These are phyloP conservation scores for Tetramorium bicarinatum DNA, from an alignment of 2,888 invertebrate species.

Conservation along the genomic window DNA sequence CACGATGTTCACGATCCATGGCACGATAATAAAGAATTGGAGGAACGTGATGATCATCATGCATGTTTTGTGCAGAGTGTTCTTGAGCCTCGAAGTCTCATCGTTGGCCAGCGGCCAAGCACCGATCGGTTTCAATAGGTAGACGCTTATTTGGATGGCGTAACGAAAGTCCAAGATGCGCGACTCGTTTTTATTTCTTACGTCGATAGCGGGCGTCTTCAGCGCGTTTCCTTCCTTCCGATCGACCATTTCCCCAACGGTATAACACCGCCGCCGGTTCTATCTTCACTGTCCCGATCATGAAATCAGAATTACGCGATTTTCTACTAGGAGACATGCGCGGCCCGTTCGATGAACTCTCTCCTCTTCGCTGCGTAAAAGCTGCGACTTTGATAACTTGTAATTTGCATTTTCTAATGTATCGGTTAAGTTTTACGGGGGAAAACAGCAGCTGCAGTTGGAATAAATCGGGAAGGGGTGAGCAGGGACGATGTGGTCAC, in stretches of 20 bases:
- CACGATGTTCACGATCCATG: conserved; percentile 65
- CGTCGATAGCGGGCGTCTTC: background rate
- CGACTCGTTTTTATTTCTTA: background rate
- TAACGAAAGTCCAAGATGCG: conserved; percentile 57
- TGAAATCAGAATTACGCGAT: background rate
- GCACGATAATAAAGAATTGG: conserved; percentile 65
- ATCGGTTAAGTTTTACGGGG: conserved; percentile 2
- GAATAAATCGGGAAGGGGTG: conserved; percentile 7
- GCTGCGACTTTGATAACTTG: conserved; percentile 16
- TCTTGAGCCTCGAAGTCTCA: conserved; percentile 29
- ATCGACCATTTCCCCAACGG: background rate
- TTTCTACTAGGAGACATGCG: conserved; percentile 26
- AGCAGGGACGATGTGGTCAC: background rate
- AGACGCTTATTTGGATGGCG: conserved; percentile 67
- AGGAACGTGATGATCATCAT: conserved; percentile 34
- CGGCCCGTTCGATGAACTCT: conserved; percentile 9
- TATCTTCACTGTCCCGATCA: background rate
- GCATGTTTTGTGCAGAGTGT: background rate
- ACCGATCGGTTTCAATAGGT: conserved; percentile 68
- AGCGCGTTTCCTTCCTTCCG: background rate
- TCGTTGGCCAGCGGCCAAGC: conserved; percentile 62
- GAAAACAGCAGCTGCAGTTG: conserved; percentile 11
- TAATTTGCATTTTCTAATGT: conserved; percentile 48
- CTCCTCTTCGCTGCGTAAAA: background rate
- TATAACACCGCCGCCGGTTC: background rate